These are phyloP conservation scores for Leptopilina boulardi DNA, from an alignment of 1,140 invertebrate species.

Conservation along the genomic window DNA sequence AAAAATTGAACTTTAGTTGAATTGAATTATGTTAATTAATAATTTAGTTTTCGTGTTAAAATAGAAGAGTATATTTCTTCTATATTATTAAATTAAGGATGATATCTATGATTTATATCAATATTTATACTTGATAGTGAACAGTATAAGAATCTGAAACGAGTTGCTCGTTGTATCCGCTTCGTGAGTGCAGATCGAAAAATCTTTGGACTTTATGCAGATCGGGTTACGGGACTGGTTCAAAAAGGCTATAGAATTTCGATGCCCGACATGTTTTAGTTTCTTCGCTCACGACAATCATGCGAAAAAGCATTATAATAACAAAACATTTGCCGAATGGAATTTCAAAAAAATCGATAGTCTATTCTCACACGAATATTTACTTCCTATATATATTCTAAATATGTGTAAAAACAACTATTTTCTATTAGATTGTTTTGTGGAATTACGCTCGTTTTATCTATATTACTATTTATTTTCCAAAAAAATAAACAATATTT, in stretches of 20 bases:
- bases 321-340: background rate
- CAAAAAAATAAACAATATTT: too few species aligned
- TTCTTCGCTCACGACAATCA: background rate
- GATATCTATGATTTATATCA: background rate
- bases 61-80: too few species aligned
- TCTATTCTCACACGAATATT: too few species aligned
- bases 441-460: too few species aligned
- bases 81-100: background rate
- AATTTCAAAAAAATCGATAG: too few species aligned
- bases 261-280: slow-evolving; percentile 7
- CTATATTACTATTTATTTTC: too few species aligned
- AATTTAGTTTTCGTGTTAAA: too few species aligned
- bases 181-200: slow-evolving; percentile 27
- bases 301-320: background rate
- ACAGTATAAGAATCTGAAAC: background rate
- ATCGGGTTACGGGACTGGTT: slow-evolving; percentile 9
- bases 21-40: too few species aligned
- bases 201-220: background rate
- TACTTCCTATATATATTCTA: too few species aligned
- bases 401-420: too few species aligned
- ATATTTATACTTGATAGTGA: background rate
- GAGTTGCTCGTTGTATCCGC: background rate
- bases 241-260: slow-evolving; percentile 31
- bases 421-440: too few species aligned
- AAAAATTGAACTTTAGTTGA: too few species aligned